Conservation (phyloP, 2,888 invertebrate genomes). For the Pristionchus mayeri region DNA sequence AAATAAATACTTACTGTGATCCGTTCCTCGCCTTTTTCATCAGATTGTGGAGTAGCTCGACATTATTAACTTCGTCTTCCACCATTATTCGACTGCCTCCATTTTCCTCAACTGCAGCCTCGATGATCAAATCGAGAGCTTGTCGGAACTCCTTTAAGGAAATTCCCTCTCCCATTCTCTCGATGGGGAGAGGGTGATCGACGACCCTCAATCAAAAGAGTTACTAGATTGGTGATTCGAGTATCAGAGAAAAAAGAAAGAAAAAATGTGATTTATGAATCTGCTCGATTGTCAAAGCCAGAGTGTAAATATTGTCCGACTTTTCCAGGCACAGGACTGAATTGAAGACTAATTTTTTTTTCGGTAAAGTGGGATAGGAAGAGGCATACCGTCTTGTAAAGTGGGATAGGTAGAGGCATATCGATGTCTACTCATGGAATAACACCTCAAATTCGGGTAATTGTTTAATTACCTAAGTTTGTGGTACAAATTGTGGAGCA, state of each 20-base stretch:
- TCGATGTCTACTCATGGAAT: too few relatives aligned
- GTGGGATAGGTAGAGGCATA: too few relatives aligned
- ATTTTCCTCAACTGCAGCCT: constrained; percentile 37
- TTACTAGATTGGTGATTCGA: too few relatives aligned
- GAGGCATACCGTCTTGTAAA: too few relatives aligned
- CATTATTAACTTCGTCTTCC: constrained; percentile 46
- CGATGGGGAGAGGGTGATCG: background rate
- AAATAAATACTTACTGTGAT: constrained; percentile 16
- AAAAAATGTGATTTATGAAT: constrained; percentile 19
- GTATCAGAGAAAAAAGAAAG: background rate
- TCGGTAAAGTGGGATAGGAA: background rate
- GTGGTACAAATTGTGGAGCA: too few relatives aligned
- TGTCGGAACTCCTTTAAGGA: constrained; percentile 41
- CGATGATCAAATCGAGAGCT: constrained; percentile 43
- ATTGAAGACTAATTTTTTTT: background rate
- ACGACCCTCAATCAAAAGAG: background rate
- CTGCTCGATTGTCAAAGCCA: background rate
- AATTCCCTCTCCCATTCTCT: constrained; percentile 39
- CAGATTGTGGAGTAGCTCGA: constrained; percentile 31
- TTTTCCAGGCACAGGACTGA: constrained; percentile 3
- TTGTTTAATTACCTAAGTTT: too few relatives aligned
- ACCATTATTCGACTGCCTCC: constrained; percentile 43
- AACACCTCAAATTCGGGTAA: too few relatives aligned
- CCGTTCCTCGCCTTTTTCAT: constrained; percentile 34
- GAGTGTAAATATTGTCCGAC: background rate